Base-by-base conservation (phyloP, 1,140 invertebrate genomes). In the Anadara kagoshimensis region DNA sequence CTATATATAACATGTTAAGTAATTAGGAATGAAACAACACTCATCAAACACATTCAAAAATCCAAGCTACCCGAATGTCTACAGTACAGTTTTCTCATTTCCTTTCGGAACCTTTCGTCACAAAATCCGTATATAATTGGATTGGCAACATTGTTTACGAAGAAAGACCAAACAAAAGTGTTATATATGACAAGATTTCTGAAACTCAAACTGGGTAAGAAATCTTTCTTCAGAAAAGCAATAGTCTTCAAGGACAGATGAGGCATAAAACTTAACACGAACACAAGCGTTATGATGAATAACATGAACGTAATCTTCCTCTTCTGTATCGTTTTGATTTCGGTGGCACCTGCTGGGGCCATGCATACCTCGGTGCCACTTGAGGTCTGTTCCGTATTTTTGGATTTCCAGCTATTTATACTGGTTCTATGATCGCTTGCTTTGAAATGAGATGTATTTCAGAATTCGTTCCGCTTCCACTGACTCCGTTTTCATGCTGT, bases 81-180 rank as follows among this genome's bases (percentile, higher is more conserved):
- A 36, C 29, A 36, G 51, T 71, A 71, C 14, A 64, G 1, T 16
- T 62, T 57, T 12, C 43, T 44, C 16, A 63, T n/a, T n/a, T 71
- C 69, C 14, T 45, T 51, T 45, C 69, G 44, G 64, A 71, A 71
- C 12, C 51, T 61, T 8, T 43, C 26, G 36, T 71, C 69, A 29
- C 69, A 56, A 24, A 57, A 71, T 29, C 58, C 69, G 47, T 71
- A 71, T 29, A 71, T 71, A 36, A 62, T 64, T 11, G 45, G 59
- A 29, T 71, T 71, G 12, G 47, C 59, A 20, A 43, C 47, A 14
- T 51, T 64, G 14, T 71, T 71, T 14, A 71, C 53, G 20, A 71
- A 71, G 12, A 62, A 71, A 12, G 58, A 71, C 59, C 61, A 71
- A 14, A 71, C 61, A 57, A 71, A 71, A n/a, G 69, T 54, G 43